Evolutionary conservation across 2,888 invertebrate genomes (phyloP), one percentile per base, ranked within the genome.

Genomic region (Epistrophe grossulariae): DNA sequence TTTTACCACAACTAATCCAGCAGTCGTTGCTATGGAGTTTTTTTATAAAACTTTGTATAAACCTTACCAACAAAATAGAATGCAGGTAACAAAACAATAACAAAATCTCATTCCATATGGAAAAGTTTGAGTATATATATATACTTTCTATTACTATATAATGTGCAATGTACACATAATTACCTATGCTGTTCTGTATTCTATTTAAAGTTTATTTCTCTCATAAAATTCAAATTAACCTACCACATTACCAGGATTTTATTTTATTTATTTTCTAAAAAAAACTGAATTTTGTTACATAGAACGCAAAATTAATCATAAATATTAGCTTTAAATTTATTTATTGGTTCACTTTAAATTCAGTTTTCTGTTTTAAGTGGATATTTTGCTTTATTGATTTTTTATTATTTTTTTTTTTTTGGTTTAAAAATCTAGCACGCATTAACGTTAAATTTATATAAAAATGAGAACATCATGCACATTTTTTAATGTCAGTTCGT

Each of bases 161-260:
- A 24, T 24, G 24, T 24, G 24, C 24, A 24, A 24, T 24, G 24
- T 24, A 24, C 57, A 31, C 57, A 57, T 57, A 35, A 57, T 57
- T 57, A 57, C 31, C 31, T 24, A 24, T 57, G 57, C 31, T 57
- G 6, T 57, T 35, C 35, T n/a, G n/a, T 17, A 28, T 28, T 15
- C 8, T 2, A 55, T 13, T 28, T n/a, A n/a, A 55, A 55, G 71
- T 77, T 77, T 55, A 74, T 70, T 79, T 70, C 62, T 7, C 19
- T 40, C 60, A 59, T 79, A 71, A 84, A 84, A 84, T 79, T 79
- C 70, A 76, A 79, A 70, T 84, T 70, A 43, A 84, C 79, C 59
- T 48, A 57, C 73, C 62, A 70, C 74, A 79, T 62, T 71, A 38
- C n/a, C 74, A 55, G 70, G 2, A 84, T 84, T 79, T 70, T 64